Evolutionary conservation across 2,888 invertebrate genomes (phyloP), one percentile per base, ranked within the genome.

Genomic region (Monochamus alternatus): DNA sequence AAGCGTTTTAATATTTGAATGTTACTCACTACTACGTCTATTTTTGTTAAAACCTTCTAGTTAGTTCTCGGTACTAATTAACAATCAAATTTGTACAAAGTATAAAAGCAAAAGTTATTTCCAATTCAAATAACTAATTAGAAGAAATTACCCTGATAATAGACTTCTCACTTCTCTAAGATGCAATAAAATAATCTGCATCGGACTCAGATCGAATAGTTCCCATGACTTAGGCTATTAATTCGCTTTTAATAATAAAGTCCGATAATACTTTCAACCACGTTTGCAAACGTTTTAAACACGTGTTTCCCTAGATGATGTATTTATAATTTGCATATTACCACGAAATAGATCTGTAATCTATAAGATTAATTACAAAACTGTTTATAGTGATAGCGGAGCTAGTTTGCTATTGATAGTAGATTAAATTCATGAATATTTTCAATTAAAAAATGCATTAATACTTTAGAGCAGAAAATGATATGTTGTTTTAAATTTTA

Each of bases 291-390:
- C 5, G 14, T 43, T 43, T 14, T n/a, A 43, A 14, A 63, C 62
- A 63, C 43, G 43, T 22, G 62, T 65, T 65, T 30, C 22, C 14
- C 22, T 47, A 44, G 64, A 44, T 66, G 51, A 66, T 64, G 64
- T 47, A 38, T 66, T 66, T 66, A 52, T 66, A 66, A 66, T 66
- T 66, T 66, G 66, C 66, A 66, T 66, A 66, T 31, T 52, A n/a
- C 51, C 10, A 32, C 52, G 31, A 52, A 64, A 30, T 64, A 44
- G 30, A 47, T 51, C 64, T 44, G 30, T 31, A 66, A 32, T 52
- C 52, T n/a, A 32, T 66, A 66, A 32, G 32, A 55, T 7, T 66
- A 66, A 66, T 66, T 38, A 38, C 38, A 38, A 38, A 38, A 7
- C 38, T 7, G 38, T 38, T 66, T 66, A 52, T 55, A n/a, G 14